Percentiles rank a stretch among this genome's conserved stretches.
These are phyloP conservation scores for Micromussa lordhowensis DNA, from an alignment of 92 coral and sea anemone genomes.

Conservation along the genomic window DNA sequence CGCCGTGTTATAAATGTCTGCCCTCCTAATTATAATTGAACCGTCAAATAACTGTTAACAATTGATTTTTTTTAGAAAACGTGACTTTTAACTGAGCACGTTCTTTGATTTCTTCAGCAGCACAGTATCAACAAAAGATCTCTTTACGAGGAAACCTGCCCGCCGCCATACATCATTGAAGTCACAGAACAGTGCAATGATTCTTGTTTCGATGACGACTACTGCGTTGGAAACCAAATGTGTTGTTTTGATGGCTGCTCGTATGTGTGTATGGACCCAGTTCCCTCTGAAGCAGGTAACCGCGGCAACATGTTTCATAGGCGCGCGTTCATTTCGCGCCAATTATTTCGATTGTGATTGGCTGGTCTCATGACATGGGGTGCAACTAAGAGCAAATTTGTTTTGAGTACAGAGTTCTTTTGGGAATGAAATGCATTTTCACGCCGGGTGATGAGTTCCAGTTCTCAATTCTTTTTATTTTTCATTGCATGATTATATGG, in stretches of 20 bases:
- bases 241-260: conserved; percentile 72
- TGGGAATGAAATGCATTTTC: no score
- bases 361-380: neutral
- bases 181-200: conserved; percentile 56
- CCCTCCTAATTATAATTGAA: no score
- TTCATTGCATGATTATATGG: no score
- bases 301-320: neutral
- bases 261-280: conserved; percentile 72
- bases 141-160: conserved; percentile 44
- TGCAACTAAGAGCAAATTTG: neutral
- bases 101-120: neutral
- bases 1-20: no score
- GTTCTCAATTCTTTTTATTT: no score
- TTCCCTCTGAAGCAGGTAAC: conserved; percentile 70
- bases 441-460: no score
- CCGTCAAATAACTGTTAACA: no score
- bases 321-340: neutral
- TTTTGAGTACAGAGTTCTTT: no score
- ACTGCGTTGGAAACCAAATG: conserved; percentile 61
- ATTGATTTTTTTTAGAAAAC: neutral
- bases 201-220: conserved; percentile 60
- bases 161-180: conserved; percentile 44
- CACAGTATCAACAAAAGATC: conserved; percentile 42
- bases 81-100: neutral
- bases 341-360: neutral